phyloP scores from a whole-genome alignment of 2,888 invertebrate genomes.

The Apotomis capreana region DNA sequence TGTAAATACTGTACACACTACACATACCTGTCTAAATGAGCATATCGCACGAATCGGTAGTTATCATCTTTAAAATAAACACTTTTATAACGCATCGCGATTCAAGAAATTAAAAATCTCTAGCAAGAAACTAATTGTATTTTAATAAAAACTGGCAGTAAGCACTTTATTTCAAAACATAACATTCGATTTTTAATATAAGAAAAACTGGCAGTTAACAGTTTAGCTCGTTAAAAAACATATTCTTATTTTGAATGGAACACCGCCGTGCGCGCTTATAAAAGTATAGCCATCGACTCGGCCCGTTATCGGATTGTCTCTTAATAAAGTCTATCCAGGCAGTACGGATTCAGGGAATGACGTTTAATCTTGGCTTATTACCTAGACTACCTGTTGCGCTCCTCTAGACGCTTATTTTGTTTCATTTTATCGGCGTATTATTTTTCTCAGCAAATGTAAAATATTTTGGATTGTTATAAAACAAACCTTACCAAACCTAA shows the following conservation, averaged over 20 bases:
- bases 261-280: conserved; percentile 23
- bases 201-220: background rate
- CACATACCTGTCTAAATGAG: conserved; percentile 27
- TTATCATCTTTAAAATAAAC: conserved; percentile 51
- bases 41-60: conserved; percentile 38
- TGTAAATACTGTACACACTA: no score
- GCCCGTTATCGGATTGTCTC: conserved; percentile 3
- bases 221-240: background rate
- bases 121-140: no score
- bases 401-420: background rate
- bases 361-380: conserved; percentile 1
- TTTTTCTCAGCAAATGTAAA: no score
- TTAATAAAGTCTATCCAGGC: conserved; percentile 23
- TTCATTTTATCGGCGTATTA: no score
- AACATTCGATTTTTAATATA: background rate
- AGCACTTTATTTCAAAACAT: no score
- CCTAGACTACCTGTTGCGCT: background rate
- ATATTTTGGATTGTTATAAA: no score
- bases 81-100: conserved; percentile 49
- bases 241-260: conserved; percentile 20
- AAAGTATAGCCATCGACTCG: conserved; percentile 25
- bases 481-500: no score
- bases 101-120: background rate
- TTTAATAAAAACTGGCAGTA: no score
- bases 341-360: conserved; percentile 20